These are phyloP conservation scores for Parelbella ahira DNA, from an alignment of 2,888 invertebrate species.

Conservation along the genomic window DNA sequence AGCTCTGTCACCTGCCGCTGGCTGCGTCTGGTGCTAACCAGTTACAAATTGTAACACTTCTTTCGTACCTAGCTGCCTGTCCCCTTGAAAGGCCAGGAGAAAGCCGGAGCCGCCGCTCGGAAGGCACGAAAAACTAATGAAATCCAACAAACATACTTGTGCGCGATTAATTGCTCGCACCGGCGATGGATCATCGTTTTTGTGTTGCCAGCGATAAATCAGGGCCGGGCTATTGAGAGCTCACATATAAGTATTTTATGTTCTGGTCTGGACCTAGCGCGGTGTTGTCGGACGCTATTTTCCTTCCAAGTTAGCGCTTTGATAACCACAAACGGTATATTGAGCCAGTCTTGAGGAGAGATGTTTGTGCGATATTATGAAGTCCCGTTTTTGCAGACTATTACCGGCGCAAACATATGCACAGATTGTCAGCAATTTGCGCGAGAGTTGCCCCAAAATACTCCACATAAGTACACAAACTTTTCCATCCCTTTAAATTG, in stretches of 20 bases:
- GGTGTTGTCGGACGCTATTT: constrained; percentile 5
- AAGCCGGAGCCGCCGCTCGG: constrained; percentile 11
- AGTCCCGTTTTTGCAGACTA: too few relatives aligned
- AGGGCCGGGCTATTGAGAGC: constrained; percentile 10
- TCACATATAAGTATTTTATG: constrained; percentile 21
- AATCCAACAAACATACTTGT: constrained; percentile 18
- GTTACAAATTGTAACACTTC: constrained; percentile 20
- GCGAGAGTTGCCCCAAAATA: too few relatives aligned
- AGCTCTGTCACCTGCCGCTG: constrained; percentile 8
- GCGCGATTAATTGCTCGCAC: constrained; percentile 10
- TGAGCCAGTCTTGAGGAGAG: too few relatives aligned
- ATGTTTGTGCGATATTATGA: too few relatives aligned
- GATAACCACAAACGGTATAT: constrained; percentile 4
- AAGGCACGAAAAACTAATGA: constrained; percentile 19
- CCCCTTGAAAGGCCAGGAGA: constrained; percentile 16
- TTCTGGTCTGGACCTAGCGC: constrained; percentile 1
- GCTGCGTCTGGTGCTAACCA: constrained; percentile 15
- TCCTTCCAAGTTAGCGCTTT: neutral
- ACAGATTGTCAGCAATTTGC: too few relatives aligned
- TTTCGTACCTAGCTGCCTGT: constrained; percentile 1
- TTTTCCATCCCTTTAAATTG: too few relatives aligned
- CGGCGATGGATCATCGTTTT: constrained; percentile 16
- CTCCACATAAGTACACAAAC: too few relatives aligned
- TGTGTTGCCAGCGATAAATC: constrained; percentile 8
- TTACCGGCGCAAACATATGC: too few relatives aligned